phyloP scores from a whole-genome alignment of 2,113 vertebrate genomes.

The Ibidorhyncha struthersii region DNA sequence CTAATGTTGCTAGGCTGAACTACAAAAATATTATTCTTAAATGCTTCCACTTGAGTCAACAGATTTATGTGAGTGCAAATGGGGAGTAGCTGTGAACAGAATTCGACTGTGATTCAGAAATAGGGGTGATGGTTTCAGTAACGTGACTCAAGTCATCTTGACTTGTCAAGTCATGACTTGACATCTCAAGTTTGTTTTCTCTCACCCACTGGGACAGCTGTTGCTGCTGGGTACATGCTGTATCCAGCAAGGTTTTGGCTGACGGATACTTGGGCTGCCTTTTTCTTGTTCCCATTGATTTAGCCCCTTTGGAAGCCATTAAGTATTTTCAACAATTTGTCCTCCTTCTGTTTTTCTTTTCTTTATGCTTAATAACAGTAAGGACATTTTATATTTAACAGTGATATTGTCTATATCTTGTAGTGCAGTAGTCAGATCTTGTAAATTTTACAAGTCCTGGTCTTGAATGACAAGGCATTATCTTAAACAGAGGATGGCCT shows the following conservation, averaged over 20 bases:
- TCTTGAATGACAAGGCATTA: not conserved
- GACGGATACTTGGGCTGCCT: not conserved
- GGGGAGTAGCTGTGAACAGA: not conserved
- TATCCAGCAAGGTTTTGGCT: not conserved
- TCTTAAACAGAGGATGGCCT: not conserved
- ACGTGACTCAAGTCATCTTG: not conserved
- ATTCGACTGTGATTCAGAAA: not conserved
- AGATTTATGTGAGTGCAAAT: not conserved
- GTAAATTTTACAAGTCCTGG: not conserved
- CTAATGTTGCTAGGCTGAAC: not conserved
- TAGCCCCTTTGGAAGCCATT: not conserved
- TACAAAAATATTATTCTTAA: not conserved
- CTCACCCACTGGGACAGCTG: not conserved
- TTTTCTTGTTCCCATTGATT: not conserved
- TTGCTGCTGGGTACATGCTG: not conserved
- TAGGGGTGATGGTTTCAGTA: not conserved
- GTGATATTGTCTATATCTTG: not conserved
- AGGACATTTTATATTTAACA: not conserved
- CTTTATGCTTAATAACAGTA: not conserved
- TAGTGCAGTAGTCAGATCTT: not conserved
- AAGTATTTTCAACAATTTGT: not conserved
- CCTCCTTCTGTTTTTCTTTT: not conserved
- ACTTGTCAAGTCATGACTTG: too few relatives aligned
- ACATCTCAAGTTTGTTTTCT: not conserved
- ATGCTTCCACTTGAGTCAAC: not conserved